Conservation (phyloP, 2,888 invertebrate genomes). For the Julus scandinavius region DNA sequence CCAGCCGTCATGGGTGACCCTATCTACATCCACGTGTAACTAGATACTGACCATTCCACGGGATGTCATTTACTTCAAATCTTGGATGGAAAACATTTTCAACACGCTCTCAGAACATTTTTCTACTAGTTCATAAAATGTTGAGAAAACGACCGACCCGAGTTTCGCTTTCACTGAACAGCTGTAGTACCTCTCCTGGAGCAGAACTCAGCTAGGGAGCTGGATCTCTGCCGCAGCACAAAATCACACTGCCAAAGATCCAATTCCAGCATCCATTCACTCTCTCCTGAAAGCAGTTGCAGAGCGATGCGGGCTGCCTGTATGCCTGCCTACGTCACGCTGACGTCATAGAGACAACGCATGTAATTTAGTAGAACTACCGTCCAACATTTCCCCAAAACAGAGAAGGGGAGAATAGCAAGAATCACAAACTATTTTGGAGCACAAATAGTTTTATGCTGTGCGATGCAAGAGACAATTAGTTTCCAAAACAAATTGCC, state of each 20-base stretch:
- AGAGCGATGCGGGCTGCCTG: neutral
- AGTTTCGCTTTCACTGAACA: neutral
- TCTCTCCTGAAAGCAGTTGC: neutral
- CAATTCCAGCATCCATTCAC: conserved; percentile 29
- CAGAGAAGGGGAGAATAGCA: neutral
- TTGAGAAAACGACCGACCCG: neutral
- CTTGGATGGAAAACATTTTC: neutral
- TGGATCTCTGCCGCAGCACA: neutral
- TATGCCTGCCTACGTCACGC: neutral
- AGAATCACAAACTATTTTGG: too few relatives aligned
- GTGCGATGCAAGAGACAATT: too few relatives aligned
- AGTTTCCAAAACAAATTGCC: too few relatives aligned
- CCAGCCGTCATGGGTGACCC: conserved; percentile 5
- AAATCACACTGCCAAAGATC: conserved; percentile 7
- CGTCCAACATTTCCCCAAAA: neutral
- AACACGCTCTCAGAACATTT: neutral
- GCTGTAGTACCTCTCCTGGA: neutral
- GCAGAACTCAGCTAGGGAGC: neutral
- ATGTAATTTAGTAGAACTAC: neutral
- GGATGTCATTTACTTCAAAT: too few relatives aligned
- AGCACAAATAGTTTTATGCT: too few relatives aligned
- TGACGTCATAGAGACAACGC: neutral
- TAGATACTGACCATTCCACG: neutral
- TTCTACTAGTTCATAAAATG: neutral
- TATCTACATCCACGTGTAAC: neutral